Evolutionary conservation across 2,888 invertebrate genomes (phyloP), one percentile per base, ranked within the genome.

Genomic region (Agapostemon virescens): DNA sequence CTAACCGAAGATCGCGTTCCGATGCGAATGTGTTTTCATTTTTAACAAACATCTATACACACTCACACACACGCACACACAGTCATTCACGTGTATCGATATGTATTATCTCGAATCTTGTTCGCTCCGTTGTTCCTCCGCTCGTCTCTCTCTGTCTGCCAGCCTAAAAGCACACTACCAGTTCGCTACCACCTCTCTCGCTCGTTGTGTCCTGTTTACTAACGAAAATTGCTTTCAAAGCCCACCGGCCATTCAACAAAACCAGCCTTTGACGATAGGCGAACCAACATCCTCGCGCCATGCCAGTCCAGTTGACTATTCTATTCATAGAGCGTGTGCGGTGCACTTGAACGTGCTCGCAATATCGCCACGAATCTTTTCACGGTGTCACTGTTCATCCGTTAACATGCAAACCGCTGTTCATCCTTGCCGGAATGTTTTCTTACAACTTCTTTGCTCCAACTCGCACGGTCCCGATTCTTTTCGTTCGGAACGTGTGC

Each of bases 181-280:
- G 52, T 49, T 69, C 72, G 66, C 45, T 67, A 67, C 69, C 36
- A 67, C 69, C 36, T 42, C 64, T 55, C 55, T 49, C 71, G 26
- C 64, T 58, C 69, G 58, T 63, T 72, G 63, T 38, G 20, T 33
- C 67, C 71, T 74, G 69, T 79, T 82, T 76, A 84, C 79, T 82
- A 84, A 84, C 77, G 74, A 82, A 75, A 69, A 77, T 82, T 26
- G 70, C 82, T 77, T 75, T 79, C 72, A 64, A 79, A 71, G 67
- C 66, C 68, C 45, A n/a, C n/a, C 55, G 66, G 68, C 71, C 70
- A 69, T 76, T 81, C 71, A 55, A 67, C 63, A 71, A 42, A 61
- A 42, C 52, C 23, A 15, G 40, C 58, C 55, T 69, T 72, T 55
- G 30, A 64, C 33, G 68, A 45, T 20, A 45, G 30, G n/a, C 49